Evolutionary conservation across 2,113 vertebrate species (phyloP).

Genomic region (Okapia johnstoni): DNA sequence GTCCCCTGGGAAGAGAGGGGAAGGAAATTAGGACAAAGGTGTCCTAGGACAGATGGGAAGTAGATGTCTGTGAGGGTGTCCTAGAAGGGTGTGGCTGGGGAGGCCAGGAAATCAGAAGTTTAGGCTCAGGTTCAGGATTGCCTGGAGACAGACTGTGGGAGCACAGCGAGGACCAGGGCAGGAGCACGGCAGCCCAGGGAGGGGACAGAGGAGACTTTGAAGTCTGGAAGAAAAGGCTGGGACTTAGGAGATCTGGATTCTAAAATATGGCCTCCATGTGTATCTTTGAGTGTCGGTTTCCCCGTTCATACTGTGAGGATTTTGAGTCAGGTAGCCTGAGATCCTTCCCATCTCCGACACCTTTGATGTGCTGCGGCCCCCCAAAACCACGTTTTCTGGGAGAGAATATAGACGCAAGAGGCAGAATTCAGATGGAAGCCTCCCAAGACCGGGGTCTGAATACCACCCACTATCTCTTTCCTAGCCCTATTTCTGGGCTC

Average conservation of each 20-base stretch:
- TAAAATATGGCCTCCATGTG: not conserved
- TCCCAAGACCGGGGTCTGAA: conserved; percentile 12
- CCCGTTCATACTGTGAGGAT: not conserved
- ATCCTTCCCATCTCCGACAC: not conserved
- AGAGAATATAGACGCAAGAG: conserved; percentile 22
- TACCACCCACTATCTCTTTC: conserved; percentile 59
- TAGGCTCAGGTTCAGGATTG: not conserved
- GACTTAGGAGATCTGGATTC: not conserved
- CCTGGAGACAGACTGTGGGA: not conserved
- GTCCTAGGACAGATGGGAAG: not conserved
- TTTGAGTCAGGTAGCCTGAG: not conserved
- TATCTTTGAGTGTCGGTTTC: not conserved
- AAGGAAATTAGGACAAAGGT: not conserved
- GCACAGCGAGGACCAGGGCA: not conserved
- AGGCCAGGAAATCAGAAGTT: not conserved
- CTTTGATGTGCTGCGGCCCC: not conserved
- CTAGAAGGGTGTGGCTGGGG: not conserved
- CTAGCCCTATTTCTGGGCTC: conserved; percentile 63
- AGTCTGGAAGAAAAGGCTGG: not conserved
- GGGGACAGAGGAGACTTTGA: not conserved
- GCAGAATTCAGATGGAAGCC: conserved; percentile 44
- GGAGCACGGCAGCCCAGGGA: not conserved
- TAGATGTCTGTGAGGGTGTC: not conserved
- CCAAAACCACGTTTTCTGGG: not conserved
- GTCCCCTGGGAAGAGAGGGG: not conserved